Evolutionary conservation across 1,140 invertebrate species (phyloP).

Genomic region (Zaprionus gabonicus): DNA sequence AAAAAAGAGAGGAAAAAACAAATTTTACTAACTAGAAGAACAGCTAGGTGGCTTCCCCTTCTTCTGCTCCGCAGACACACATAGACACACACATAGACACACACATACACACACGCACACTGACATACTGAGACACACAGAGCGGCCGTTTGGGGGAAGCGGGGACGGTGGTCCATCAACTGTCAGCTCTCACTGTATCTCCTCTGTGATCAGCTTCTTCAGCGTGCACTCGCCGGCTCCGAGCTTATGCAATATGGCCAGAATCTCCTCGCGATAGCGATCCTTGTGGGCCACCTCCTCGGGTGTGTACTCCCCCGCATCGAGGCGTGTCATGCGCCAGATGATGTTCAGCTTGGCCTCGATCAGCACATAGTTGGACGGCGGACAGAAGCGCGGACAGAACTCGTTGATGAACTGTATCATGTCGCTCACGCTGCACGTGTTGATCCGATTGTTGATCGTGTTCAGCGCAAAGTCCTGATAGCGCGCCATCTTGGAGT

Average conservation of each 20-base stretch:
- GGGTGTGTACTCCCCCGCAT: conserved; percentile 58
- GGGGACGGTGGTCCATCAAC: conserved; percentile 6
- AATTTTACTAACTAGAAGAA: conserved; percentile 30
- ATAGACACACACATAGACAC: conserved; percentile 1
- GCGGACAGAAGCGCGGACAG: conserved; percentile 79
- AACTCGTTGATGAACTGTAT: conserved; percentile 81
- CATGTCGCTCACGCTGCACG: conserved; percentile 75
- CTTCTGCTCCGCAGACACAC: conserved; percentile 5
- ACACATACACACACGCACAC: conserved; percentile 3
- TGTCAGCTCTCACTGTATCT: conserved; percentile 59
- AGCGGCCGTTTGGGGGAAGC: background rate
- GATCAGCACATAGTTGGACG: conserved; percentile 78
- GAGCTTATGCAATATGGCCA: conserved; percentile 83
- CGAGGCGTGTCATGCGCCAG: conserved; percentile 76
- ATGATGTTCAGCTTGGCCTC: conserved; percentile 82
- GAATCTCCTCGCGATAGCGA: conserved; percentile 83
- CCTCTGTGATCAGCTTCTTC: conserved; percentile 83
- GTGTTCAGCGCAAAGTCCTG: conserved; percentile 82
- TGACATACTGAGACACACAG: conserved; percentile 18
- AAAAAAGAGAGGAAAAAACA: conserved; percentile 28
- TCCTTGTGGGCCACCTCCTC: conserved; percentile 78
- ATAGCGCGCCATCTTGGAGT: conserved; percentile 78
- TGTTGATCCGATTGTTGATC: conserved; percentile 82
- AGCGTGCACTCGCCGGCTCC: conserved; percentile 84
- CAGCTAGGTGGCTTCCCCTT: conserved; percentile 7